Conservation (phyloP, 2,888 invertebrate species). For the Protodeltote pygarga region DNA sequence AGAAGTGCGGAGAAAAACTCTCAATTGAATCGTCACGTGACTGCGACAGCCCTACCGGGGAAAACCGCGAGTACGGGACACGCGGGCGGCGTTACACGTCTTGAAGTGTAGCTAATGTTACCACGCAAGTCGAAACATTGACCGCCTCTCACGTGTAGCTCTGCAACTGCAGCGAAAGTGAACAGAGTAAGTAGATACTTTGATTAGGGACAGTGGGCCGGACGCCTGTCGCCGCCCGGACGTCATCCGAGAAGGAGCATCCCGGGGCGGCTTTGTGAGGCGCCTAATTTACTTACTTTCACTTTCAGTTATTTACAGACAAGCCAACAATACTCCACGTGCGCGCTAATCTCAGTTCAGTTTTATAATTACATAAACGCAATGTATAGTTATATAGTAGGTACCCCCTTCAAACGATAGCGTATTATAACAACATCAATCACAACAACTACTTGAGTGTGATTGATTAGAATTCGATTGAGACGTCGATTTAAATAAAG, state of each 20-base stretch:
- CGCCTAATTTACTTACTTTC: slow-evolving; percentile 31
- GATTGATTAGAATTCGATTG: slow-evolving; percentile 34
- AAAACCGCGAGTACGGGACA: neutral
- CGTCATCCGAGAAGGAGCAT: slow-evolving; percentile 7
- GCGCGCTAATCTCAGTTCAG: too few species aligned
- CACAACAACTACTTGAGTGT: slow-evolving; percentile 16
- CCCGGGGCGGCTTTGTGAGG: slow-evolving; percentile 23
- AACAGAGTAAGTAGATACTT: too few species aligned
- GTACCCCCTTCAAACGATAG: neutral
- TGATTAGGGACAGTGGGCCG: too few species aligned
- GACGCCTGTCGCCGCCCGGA: neutral
- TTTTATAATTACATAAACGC: too few species aligned
- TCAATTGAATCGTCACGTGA: neutral
- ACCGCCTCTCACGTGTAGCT: too few species aligned
- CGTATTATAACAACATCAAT: slow-evolving; percentile 34
- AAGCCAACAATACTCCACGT: slow-evolving; percentile 7
- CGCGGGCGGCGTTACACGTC: neutral
- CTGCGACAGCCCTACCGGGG: neutral
- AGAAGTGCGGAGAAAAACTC: neutral
- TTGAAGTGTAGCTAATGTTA: slow-evolving; percentile 4
- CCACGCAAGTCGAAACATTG: too few species aligned
- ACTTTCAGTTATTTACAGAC: slow-evolving; percentile 19
- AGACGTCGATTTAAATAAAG: slow-evolving; percentile 26
- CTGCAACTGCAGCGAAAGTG: too few species aligned
- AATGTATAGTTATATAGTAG: too few species aligned